Evolutionary conservation across 2,113 vertebrate genomes (phyloP), one percentile per base, ranked within the genome.

Genomic region (Bubo blakistoni): DNA sequence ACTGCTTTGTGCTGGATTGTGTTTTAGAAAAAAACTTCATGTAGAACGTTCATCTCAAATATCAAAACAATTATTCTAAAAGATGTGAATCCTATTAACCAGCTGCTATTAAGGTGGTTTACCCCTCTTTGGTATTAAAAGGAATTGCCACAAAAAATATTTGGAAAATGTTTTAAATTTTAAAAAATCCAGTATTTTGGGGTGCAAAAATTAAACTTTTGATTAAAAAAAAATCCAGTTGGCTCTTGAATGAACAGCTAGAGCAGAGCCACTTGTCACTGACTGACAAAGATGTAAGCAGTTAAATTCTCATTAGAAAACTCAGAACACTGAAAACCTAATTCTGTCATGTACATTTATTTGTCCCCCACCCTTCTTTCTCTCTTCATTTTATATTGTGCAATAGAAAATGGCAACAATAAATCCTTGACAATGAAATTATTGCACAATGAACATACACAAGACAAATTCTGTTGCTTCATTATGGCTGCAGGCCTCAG

Each of bases 401-500:
- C 93, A 96, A 97, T 5, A 76, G 86, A 77, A 91, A 86, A 96
- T 24, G 77, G 57, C 93, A 96, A 92, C 93, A 47, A 92, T 63
- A 92, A 89, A 81, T 44, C 77, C 69, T 42, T 84, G 91, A 96
- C 89, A 89, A 91, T 81, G 94, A 47, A 55, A 62, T 78, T 29
- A 6, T 96, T 97, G 96, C 96, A 96, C 94, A 97, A 96, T 3
- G 25, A 55, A 54, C 66, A 7, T 5, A 21, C 85, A 81, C 59
- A 18, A 61, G 91, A 36, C 88, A 90, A 51, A 81, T 61, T 47
- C 55, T 65, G 44, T 93, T 96, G 94, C 95, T 78, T 96, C 95
- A 95, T 21, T 30, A 14, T 34, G 73, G 63, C 87, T 94, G 81
- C 86, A 73, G 92, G 94, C 91, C 63, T 78, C n/a, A 11, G 63